These are phyloP conservation scores for Rambutsinella grinnellia DNA, from an alignment of 2,888 invertebrate species.

Conservation along the genomic window DNA sequence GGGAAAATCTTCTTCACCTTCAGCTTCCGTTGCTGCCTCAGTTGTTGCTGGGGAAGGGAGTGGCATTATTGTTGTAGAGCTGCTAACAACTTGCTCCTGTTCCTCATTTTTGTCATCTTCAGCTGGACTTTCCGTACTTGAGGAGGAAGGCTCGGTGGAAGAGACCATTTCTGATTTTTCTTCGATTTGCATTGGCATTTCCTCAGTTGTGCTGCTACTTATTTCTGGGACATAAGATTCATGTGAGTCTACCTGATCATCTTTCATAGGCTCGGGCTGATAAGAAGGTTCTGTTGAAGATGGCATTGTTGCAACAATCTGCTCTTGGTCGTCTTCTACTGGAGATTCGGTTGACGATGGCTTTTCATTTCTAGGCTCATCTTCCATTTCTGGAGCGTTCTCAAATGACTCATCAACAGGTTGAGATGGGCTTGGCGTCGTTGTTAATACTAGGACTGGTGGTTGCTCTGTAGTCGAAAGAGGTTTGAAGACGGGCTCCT, in stretches of 20 bases:
- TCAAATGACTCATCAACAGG: not conserved
- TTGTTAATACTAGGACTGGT: constrained; percentile 2
- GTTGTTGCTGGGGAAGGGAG: not conserved
- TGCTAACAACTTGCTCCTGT: not conserved
- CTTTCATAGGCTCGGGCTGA: not conserved
- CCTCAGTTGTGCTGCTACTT: constrained; percentile 11
- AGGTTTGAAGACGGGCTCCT: constrained; percentile 7
- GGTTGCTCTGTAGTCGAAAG: not conserved
- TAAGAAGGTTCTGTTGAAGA: too few species aligned
- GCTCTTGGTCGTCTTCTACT: not conserved
- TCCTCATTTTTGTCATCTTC: not conserved
- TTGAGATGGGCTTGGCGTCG: not conserved
- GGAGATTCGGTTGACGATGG: constrained; percentile 1
- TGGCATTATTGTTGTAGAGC: not conserved
- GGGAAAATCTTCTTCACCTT: not conserved
- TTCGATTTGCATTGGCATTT: not conserved
- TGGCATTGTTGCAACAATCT: not conserved
- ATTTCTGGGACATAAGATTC: not conserved
- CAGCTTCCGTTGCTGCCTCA: not conserved
- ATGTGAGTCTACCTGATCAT: not conserved
- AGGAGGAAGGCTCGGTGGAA: not conserved
- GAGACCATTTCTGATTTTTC: not conserved
- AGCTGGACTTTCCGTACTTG: not conserved
- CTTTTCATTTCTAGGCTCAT: not conserved
- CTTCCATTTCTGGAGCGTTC: not conserved